Percentiles rank a stretch among this genome's conserved stretches.
phyloP scores from a whole-genome alignment of 2,888 invertebrate species.

The Drosophila neutralis region DNA sequence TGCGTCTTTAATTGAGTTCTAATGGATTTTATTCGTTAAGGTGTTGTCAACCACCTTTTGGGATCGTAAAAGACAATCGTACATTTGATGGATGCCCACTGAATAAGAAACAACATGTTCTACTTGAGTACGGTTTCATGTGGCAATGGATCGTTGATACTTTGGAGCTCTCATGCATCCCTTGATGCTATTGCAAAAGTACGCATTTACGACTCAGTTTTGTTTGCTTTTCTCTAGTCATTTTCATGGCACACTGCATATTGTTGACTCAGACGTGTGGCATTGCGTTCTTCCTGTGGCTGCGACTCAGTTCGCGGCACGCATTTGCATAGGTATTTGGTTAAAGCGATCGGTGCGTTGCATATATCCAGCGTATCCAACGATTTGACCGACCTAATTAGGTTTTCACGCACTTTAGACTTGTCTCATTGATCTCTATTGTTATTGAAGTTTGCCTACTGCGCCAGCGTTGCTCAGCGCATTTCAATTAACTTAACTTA shows the following conservation, averaged over 20 bases:
- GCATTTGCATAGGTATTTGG: slow-evolving; percentile 75
- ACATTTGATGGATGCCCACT: slow-evolving; percentile 32
- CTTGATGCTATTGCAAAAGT: background rate
- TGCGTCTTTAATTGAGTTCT: slow-evolving; percentile 30
- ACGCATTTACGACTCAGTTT: slow-evolving; percentile 2
- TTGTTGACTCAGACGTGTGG: slow-evolving; percentile 57
- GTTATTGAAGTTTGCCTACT: slow-evolving; percentile 20
- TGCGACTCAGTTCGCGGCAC: slow-evolving; percentile 28
- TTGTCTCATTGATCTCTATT: slow-evolving; percentile 44
- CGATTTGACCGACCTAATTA: slow-evolving; percentile 44
- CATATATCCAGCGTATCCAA: slow-evolving; percentile 18
- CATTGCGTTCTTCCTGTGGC: slow-evolving; percentile 78
- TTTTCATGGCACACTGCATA: slow-evolving; percentile 51
- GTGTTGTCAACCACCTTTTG: slow-evolving; percentile 34
- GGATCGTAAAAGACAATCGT: slow-evolving; percentile 36
- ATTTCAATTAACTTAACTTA: slow-evolving; percentile 63
- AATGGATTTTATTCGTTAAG: slow-evolving; percentile 66
- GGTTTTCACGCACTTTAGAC: slow-evolving; percentile 73
- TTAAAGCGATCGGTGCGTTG: slow-evolving; percentile 37
- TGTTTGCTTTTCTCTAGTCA: slow-evolving; percentile 60
- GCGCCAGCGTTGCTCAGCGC: slow-evolving; percentile 42
- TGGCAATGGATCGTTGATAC: slow-evolving; percentile 37
- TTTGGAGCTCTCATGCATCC: slow-evolving; percentile 6
- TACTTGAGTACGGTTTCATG: slow-evolving; percentile 20
- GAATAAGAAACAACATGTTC: slow-evolving; percentile 49